Percentiles rank a stretch among this genome's conserved stretches.
These are phyloP conservation scores for Aradophagus sp. DNA, from an alignment of 1,140 invertebrate species.

Conservation along the genomic window DNA sequence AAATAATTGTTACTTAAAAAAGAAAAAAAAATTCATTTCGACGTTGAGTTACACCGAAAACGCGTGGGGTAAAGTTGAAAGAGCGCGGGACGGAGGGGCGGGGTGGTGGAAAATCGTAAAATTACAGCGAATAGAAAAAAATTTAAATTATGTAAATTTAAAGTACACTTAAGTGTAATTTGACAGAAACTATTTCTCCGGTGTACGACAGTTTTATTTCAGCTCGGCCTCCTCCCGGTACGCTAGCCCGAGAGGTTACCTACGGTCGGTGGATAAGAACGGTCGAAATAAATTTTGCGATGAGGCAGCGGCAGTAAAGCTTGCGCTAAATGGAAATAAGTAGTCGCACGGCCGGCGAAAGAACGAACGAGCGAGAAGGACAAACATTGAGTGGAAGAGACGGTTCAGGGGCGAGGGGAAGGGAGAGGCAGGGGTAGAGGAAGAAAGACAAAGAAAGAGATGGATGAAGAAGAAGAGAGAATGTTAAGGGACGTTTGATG, in stretches of 20 bases:
- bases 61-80: no score
- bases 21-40: no score
- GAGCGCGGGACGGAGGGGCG: no score
- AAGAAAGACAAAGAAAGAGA: conserved; percentile 3
- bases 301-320: conserved; percentile 56
- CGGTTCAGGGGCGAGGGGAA: background rate
- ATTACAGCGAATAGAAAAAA: no score
- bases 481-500: no score
- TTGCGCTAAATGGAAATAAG: conserved; percentile 60
- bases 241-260: conserved; percentile 29
- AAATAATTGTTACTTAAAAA: no score
- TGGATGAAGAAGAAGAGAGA: no score
- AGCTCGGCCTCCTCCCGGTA: conserved; percentile 1
- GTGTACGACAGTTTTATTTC: conserved; percentile 35
- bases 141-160: no score
- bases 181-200: conserved; percentile 26
- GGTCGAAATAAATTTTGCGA: conserved; percentile 59
- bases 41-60: no score
- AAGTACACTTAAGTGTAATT: conserved; percentile 16
- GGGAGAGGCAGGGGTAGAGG: background rate
- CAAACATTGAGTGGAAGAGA: background rate
- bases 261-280: conserved; percentile 54
- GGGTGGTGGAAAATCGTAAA: no score
- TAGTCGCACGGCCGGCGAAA: conserved; percentile 30
- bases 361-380: conserved; percentile 19